Conservation (phyloP, 2,888 invertebrate genomes). For the Lasioglossum lativentre region DNA sequence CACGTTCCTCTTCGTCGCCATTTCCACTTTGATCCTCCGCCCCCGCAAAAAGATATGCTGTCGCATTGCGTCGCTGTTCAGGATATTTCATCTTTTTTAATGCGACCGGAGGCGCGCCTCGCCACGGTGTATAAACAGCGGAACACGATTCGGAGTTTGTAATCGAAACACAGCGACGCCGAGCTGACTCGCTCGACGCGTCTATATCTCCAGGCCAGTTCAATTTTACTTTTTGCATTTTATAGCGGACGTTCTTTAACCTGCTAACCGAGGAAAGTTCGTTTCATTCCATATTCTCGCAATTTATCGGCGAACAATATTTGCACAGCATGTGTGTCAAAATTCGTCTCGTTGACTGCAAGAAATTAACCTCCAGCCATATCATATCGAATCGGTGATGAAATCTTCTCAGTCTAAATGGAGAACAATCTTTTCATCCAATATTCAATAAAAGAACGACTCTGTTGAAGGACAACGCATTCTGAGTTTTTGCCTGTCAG, state of each 20-base stretch:
- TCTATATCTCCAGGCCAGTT: not conserved
- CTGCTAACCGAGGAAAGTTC: not conserved
- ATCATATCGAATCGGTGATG: no score
- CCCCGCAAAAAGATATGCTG: not conserved
- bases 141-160: slow-evolving; percentile 7
- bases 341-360: not conserved
- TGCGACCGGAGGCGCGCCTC: not conserved
- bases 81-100: slow-evolving; percentile 17
- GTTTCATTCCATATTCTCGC: not conserved
- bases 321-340: not conserved
- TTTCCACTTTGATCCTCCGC: not conserved
- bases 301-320: not conserved
- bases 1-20: not conserved
- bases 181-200: not conserved
- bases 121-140: slow-evolving; percentile 9
- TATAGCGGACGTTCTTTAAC: not conserved
- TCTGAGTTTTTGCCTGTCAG: no score
- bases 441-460: no score
- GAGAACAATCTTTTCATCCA: not conserved
- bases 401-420: no score
- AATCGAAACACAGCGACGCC: not conserved
- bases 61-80: not conserved
- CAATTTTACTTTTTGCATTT: slow-evolving; percentile 16
- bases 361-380: not conserved
- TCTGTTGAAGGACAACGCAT: no score